A percentile compares a stretch with the other conserved stretches of the same genome.
Evolutionary conservation across 2,888 invertebrate genomes (phyloP).

Genomic region (Macrophya annulata): DNA sequence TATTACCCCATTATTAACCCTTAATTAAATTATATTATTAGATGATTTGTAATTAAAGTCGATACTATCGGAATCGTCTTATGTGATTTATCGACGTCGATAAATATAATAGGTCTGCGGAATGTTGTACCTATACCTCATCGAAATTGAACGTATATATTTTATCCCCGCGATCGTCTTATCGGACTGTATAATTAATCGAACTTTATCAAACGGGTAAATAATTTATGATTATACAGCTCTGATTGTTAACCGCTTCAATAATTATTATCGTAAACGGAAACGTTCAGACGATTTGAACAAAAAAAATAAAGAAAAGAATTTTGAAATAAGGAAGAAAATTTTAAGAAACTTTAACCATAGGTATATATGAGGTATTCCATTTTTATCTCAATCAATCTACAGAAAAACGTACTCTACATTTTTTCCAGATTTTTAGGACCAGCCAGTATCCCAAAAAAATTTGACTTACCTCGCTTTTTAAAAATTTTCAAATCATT

Average conservation of each 20-base stretch:
- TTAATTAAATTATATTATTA: slow-evolving; percentile 66
- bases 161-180: slow-evolving; percentile 64
- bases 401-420: no score
- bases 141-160: slow-evolving; percentile 55
- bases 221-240: not conserved
- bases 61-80: slow-evolving; percentile 61
- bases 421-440: no score
- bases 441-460: no score
- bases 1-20: slow-evolving; percentile 30
- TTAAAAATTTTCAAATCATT: no score
- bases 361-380: no score
- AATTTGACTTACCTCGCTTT: no score
- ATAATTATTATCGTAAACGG: not conserved
- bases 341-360: not conserved
- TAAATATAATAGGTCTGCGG: slow-evolving; percentile 61
- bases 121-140: slow-evolving; percentile 45
- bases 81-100: slow-evolving; percentile 62
- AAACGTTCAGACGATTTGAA: not conserved
- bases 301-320: not conserved
- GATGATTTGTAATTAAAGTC: slow-evolving; percentile 55
- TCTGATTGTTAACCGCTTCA: not conserved
- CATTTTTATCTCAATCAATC: no score
- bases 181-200: slow-evolving; percentile 67
- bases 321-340: not conserved
- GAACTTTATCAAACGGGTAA: slow-evolving; percentile 61